Conservation (phyloP, 2,888 invertebrate species). For the Heliconius ethilla region DNA sequence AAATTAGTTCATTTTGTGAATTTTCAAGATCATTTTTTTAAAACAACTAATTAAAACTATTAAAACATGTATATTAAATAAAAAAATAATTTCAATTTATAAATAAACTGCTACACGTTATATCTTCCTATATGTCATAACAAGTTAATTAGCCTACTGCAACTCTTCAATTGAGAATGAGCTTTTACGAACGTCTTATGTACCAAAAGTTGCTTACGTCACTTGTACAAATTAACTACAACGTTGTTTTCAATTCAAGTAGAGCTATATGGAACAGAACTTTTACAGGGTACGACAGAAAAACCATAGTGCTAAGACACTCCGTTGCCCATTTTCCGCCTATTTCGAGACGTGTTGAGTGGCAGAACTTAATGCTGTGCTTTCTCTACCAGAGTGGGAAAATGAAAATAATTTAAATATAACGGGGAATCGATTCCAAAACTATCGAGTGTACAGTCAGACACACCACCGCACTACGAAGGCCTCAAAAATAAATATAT, state of each 20-base stretch:
- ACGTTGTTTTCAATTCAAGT: neutral
- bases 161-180: neutral
- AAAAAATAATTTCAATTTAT: neutral
- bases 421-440: neutral
- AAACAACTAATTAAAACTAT: too few species aligned
- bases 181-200: slow-evolving; percentile 4
- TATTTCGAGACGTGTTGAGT: neutral
- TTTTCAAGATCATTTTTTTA: too few species aligned
- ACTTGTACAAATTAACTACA: neutral
- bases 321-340: too few species aligned
- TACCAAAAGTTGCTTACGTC: neutral
- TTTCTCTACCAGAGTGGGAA: neutral
- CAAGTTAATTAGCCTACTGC: slow-evolving; percentile 19
- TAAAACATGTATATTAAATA: too few species aligned
- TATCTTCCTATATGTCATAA: slow-evolving; percentile 18
- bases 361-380: neutral
- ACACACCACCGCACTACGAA: neutral
- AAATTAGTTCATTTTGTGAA: too few species aligned
- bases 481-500: slow-evolving; percentile 25
- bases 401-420: neutral
- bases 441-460: neutral
- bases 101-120: neutral
- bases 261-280: neutral
- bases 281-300: neutral
- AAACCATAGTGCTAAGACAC: neutral